phyloP scores from a whole-genome alignment of 2,888 invertebrate genomes.

The Drosophila putrida region DNA sequence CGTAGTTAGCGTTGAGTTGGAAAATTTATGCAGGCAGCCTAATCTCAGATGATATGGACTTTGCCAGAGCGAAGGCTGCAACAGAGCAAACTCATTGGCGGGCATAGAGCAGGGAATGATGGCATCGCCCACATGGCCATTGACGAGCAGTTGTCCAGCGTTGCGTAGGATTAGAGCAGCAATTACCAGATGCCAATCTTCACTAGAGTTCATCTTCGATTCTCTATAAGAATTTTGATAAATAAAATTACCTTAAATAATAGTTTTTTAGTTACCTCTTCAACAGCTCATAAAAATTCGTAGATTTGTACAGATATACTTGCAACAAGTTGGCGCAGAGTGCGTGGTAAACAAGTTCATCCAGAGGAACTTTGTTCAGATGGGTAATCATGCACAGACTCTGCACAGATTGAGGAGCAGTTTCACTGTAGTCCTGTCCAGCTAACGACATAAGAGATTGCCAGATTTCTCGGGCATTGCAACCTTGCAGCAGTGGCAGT shows the following conservation, averaged over 20 bases:
- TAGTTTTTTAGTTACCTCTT: too few relatives aligned
- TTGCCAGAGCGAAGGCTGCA: constrained; percentile 71
- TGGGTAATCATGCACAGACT: constrained; percentile 87
- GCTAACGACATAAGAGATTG: constrained; percentile 25
- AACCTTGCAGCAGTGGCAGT: constrained; percentile 86
- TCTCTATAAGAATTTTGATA: constrained; percentile 36
- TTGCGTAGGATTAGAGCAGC: constrained; percentile 91
- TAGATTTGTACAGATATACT: constrained; percentile 88
- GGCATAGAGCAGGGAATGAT: constrained; percentile 40
- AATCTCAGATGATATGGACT: constrained; percentile 64
- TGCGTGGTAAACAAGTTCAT: constrained; percentile 84
- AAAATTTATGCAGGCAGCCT: constrained; percentile 72
- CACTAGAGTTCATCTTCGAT: not conserved
- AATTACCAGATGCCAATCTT: constrained; percentile 86
- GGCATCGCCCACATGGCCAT: constrained; percentile 89
- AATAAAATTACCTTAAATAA: too few relatives aligned
- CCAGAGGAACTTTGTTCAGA: constrained; percentile 89
- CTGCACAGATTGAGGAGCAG: constrained; percentile 44
- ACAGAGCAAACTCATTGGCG: constrained; percentile 45
- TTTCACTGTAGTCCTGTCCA: not conserved
- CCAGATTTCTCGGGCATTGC: constrained; percentile 64
- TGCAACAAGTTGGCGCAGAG: constrained; percentile 88
- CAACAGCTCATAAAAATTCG: constrained; percentile 88
- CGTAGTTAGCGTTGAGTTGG: constrained; percentile 87
- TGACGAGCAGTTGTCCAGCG: constrained; percentile 91